Evolutionary conservation across 2,113 vertebrate species (phyloP).

Genomic region (Nyctereutes procyonoides): DNA sequence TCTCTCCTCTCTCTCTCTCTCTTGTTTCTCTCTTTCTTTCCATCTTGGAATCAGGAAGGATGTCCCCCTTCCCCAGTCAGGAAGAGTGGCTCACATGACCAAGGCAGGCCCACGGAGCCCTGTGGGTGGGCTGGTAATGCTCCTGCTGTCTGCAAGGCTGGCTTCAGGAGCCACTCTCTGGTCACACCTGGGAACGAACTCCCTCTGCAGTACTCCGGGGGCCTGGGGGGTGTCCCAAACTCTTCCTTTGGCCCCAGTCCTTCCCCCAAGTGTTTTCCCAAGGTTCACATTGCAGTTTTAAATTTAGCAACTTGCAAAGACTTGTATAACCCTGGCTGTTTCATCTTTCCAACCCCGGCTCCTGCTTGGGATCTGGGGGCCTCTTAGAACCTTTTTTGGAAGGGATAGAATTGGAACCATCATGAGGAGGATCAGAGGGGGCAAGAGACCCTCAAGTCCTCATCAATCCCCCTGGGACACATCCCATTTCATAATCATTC

Average conservation of each 20-base stretch:
- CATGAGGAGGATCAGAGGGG: background rate
- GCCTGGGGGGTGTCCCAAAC: background rate
- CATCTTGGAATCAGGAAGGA: background rate
- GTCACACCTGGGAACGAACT: background rate
- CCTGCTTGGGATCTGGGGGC: background rate
- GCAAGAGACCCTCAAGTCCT: background rate
- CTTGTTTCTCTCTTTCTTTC: background rate
- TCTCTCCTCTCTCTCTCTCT: background rate
- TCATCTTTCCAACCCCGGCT: background rate
- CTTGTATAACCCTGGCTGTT: background rate
- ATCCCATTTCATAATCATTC: background rate
- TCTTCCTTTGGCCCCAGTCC: background rate
- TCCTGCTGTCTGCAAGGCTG: background rate
- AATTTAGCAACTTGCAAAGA: conserved; percentile 74
- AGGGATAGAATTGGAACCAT: background rate
- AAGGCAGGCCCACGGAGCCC: background rate
- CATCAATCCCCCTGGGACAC: too few species aligned
- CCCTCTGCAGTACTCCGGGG: background rate
- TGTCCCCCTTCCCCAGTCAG: background rate
- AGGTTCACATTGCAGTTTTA: conserved; percentile 53
- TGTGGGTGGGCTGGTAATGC: accelerated
- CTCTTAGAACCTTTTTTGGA: conserved; percentile 20
- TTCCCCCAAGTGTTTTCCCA: background rate
- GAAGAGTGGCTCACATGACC: accelerated
- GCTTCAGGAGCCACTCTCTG: background rate